Conservation (phyloP, 2,113 vertebrate species). For the Oxygymnocypris stewartii region DNA sequence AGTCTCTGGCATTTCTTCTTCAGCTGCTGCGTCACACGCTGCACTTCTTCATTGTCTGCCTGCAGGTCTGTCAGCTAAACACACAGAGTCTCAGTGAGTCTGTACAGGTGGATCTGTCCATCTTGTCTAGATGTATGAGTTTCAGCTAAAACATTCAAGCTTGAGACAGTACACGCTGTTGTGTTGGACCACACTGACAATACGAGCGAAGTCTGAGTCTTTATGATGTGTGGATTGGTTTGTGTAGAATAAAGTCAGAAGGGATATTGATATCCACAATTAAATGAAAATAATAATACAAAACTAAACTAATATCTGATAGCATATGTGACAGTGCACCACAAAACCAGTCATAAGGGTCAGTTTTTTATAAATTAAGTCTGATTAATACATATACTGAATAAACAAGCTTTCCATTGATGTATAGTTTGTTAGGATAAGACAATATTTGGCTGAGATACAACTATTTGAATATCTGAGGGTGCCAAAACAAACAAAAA, state of each 20-base stretch:
- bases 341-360: too few species aligned
- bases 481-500: too few species aligned
- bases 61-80: constrained; percentile 87
- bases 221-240: background rate
- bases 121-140: constrained; percentile 24
- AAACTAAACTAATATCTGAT: too few species aligned
- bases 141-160: background rate
- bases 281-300: too few species aligned
- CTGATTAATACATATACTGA: too few species aligned
- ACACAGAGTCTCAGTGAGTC: constrained; percentile 4
- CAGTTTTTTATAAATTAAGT: too few species aligned
- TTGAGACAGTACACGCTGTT: constrained; percentile 30
- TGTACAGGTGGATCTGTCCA: background rate
- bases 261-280: too few species aligned
- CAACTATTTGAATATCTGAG: too few species aligned
- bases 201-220: background rate
- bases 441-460: too few species aligned
- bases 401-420: too few species aligned
- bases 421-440: too few species aligned
- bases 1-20: constrained; percentile 96
- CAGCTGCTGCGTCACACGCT: constrained; percentile 87
- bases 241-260: background rate
- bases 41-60: constrained; percentile 90
- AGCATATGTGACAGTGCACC: too few species aligned
- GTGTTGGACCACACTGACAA: background rate